A percentile compares a stretch with the other conserved stretches of the same genome.
Evolutionary conservation across 2,888 invertebrate species (phyloP).

Genomic region (Athrips mouffetella): DNA sequence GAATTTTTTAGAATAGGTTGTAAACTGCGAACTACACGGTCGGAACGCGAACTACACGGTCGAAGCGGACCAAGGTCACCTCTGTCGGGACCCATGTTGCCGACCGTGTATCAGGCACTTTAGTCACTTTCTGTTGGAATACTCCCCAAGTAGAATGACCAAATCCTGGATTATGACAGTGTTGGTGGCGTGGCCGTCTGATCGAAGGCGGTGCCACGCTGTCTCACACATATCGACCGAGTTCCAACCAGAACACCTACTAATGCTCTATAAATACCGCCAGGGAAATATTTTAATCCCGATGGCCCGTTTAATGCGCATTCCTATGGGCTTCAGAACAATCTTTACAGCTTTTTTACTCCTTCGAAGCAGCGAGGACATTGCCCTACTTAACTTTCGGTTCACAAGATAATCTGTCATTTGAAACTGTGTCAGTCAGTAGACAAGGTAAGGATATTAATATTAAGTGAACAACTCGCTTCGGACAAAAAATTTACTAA

Average conservation of each 20-base stretch:
- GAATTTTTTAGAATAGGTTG: too few relatives aligned
- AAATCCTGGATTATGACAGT: constrained; percentile 65
- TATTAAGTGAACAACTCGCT: constrained; percentile 48
- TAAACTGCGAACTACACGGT: too few relatives aligned
- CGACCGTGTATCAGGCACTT: constrained; percentile 22
- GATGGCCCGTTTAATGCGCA: constrained; percentile 72
- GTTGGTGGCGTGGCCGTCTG: constrained; percentile 59
- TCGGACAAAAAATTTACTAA: constrained; percentile 25
- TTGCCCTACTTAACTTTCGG: constrained; percentile 51
- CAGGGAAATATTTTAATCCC: constrained; percentile 76
- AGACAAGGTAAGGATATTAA: constrained; percentile 49
- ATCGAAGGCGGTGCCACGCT: constrained; percentile 73
- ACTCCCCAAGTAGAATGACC: constrained; percentile 49
- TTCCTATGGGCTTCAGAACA: constrained; percentile 60
- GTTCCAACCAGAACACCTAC: constrained; percentile 69
- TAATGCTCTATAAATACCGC: constrained; percentile 71
- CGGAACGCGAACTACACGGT: too few relatives aligned
- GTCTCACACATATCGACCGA: constrained; percentile 69
- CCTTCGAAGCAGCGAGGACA: constrained; percentile 44
- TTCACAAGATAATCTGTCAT: constrained; percentile 46
- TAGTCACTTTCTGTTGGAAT: constrained; percentile 32
- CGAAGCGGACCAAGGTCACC: too few relatives aligned
- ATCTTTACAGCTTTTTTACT: constrained; percentile 50
- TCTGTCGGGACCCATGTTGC: too few relatives aligned
- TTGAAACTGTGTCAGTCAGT: constrained; percentile 59